Conservation (phyloP, 2,888 invertebrate genomes). For the Ypsolopha scabrella region DNA sequence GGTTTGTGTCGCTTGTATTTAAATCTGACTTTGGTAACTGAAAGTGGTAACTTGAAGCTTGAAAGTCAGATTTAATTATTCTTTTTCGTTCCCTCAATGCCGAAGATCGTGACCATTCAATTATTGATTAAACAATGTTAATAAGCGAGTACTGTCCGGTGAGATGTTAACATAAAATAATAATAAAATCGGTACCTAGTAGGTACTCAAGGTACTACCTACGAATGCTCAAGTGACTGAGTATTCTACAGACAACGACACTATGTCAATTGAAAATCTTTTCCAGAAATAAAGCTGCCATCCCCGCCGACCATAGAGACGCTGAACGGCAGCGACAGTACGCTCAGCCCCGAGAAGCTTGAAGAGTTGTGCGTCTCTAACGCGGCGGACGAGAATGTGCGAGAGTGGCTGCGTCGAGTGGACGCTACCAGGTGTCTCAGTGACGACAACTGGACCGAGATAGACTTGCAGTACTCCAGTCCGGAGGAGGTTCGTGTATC, state of each 20-base stretch:
- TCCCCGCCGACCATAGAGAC: constrained; percentile 38
- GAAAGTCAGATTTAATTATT: too few species aligned
- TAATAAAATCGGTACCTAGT: too few species aligned
- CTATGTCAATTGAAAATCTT: neutral
- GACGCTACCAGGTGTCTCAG: constrained; percentile 26
- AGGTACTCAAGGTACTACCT: too few species aligned
- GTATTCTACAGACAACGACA: neutral
- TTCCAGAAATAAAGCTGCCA: constrained; percentile 40
- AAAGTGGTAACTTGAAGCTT: too few species aligned
- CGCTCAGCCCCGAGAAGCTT: constrained; percentile 35
- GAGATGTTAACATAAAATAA: too few species aligned
- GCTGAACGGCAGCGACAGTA: constrained; percentile 42
- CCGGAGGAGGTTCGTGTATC: constrained; percentile 64
- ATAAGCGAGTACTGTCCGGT: too few species aligned
- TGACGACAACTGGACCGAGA: constrained; percentile 79
- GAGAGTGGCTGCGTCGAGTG: constrained; percentile 49
- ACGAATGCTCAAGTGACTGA: too few species aligned
- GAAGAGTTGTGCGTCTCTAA: constrained; percentile 44
- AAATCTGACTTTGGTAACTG: too few species aligned
- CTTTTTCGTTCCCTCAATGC: too few species aligned
- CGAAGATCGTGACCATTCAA: too few species aligned
- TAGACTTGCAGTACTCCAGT: constrained; percentile 76
- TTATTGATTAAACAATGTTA: too few species aligned
- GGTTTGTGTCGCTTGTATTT: too few species aligned
- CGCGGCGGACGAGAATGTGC: constrained; percentile 38